phyloP scores from a whole-genome alignment of 1,140 invertebrate genomes.

The Drosophila lacteicornis region DNA sequence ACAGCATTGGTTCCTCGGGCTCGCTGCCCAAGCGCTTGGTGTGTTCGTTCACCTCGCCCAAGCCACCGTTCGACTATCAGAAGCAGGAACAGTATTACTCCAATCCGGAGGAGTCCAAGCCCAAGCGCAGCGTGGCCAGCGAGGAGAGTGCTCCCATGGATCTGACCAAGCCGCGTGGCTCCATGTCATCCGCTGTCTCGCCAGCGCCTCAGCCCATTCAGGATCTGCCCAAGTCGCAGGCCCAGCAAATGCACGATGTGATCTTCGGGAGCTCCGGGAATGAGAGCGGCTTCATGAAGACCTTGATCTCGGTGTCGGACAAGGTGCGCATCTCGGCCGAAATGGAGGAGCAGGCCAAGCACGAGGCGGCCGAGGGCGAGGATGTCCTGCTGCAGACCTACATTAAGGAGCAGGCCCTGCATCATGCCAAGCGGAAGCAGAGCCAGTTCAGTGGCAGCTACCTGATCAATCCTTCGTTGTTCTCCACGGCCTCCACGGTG shows the following conservation, averaged over 20 bases:
- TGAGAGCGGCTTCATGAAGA: slow-evolving; percentile 79
- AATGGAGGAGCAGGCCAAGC: slow-evolving; percentile 67
- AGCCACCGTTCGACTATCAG: slow-evolving; percentile 82
- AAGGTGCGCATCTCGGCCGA: slow-evolving; percentile 78
- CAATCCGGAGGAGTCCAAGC: slow-evolving; percentile 80
- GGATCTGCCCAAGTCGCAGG: slow-evolving; percentile 69
- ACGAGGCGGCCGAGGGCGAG: slow-evolving; percentile 55
- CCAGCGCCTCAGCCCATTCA: slow-evolving; percentile 8
- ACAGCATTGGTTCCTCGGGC: slow-evolving; percentile 68
- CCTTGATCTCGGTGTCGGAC: slow-evolving; percentile 81
- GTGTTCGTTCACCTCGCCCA: slow-evolving; percentile 80
- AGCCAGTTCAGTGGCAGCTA: slow-evolving; percentile 85
- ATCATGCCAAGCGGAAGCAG: slow-evolving; percentile 91
- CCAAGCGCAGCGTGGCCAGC: slow-evolving; percentile 56
- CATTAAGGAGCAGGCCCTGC: slow-evolving; percentile 90
- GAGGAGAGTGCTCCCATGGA: slow-evolving; percentile 81
- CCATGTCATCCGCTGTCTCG: slow-evolving; percentile 1
- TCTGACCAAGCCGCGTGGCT: slow-evolving; percentile 74
- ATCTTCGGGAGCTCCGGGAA: slow-evolving; percentile 74
- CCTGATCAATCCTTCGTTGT: slow-evolving; percentile 30
- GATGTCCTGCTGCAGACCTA: slow-evolving; percentile 89
- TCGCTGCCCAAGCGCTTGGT: slow-evolving; percentile 69
- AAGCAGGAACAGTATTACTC: slow-evolving; percentile 85
- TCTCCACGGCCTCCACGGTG: slow-evolving; percentile 20
- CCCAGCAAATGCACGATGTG: slow-evolving; percentile 78